Conservation (phyloP, 2,113 vertebrate species). For the Murina feae region DNA sequence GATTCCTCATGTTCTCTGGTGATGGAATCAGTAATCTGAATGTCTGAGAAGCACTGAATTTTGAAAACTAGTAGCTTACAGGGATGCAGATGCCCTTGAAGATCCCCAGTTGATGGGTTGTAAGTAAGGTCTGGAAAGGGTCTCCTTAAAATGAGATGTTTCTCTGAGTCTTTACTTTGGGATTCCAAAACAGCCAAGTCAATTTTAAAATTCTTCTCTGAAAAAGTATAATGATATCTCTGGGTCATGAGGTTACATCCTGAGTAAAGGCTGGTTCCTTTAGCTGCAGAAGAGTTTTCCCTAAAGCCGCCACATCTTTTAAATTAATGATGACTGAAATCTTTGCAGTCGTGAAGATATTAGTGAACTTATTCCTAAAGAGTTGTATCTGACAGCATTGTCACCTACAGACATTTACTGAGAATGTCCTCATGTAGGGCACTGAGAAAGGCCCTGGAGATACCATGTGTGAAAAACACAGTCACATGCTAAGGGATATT, state of each 20-base stretch:
- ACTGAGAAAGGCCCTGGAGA: background rate
- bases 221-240: background rate
- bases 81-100: background rate
- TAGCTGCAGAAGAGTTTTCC: background rate
- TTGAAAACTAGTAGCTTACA: background rate
- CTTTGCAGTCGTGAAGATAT: background rate
- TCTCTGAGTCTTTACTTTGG: background rate
- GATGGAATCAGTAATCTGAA: background rate
- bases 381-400: background rate
- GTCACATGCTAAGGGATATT: background rate
- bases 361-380: background rate
- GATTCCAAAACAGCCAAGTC: background rate
- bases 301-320: background rate
- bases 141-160: background rate
- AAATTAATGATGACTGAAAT: slow-evolving; percentile 8
- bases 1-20: background rate
- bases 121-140: background rate
- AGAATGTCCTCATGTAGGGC: background rate
- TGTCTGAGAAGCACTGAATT: background rate
- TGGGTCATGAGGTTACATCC: background rate
- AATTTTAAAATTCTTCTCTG: slow-evolving; percentile 13
- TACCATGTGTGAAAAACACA: background rate
- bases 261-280: background rate
- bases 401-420: background rate
- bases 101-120: background rate